Conservation (phyloP, 2,888 invertebrate genomes). For the Nycteola revayana region DNA sequence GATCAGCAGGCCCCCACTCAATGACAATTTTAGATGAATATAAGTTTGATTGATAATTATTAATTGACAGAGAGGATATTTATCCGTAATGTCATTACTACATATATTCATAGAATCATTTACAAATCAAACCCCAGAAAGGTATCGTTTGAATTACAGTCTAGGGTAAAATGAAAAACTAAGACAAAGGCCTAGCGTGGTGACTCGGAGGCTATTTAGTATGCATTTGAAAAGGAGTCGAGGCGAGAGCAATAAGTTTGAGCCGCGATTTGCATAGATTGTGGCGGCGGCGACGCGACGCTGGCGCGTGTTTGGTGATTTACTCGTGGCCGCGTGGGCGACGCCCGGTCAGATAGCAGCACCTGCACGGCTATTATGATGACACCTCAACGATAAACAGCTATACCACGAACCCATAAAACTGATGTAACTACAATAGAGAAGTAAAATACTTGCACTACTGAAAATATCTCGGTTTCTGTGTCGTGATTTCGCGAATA, state of each 20-base stretch:
- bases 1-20: too few relatives aligned
- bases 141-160: too few relatives aligned
- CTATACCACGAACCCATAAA: constrained; percentile 11
- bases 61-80: too few relatives aligned
- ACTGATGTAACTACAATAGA: too few relatives aligned
- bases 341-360: constrained; percentile 41
- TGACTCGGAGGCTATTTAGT: constrained; percentile 70
- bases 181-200: constrained; percentile 67
- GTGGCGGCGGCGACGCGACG: constrained; percentile 41
- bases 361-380: constrained; percentile 40
- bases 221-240: constrained; percentile 80
- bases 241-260: constrained; percentile 80
- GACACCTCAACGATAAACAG: constrained; percentile 22
- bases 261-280: constrained; percentile 79
- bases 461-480: too few relatives aligned
- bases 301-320: constrained; percentile 62
- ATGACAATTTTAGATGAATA: too few relatives aligned
- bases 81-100: too few relatives aligned
- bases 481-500: too few relatives aligned
- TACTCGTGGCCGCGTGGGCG: constrained; percentile 52
- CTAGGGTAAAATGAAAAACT: constrained; percentile 64
- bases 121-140: neutral
- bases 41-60: too few relatives aligned
- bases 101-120: too few relatives aligned
- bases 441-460: too few relatives aligned